Base-by-base conservation (phyloP, 2,888 invertebrate genomes). In the Dryobota labecula region DNA sequence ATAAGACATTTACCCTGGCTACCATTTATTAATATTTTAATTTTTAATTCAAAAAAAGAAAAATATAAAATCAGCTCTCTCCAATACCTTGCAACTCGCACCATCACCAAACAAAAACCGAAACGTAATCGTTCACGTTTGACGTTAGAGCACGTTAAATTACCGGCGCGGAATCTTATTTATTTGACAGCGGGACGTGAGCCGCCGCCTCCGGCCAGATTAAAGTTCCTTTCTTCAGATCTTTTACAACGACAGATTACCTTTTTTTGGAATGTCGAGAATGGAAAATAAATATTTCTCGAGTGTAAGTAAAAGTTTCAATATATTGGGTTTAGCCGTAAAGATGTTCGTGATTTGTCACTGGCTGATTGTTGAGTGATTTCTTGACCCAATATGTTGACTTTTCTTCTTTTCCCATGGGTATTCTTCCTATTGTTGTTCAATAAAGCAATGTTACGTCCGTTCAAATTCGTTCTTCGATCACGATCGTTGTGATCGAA, bases 91-190 rank as follows among this genome's bases (percentile, higher is more conserved):
- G 1, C 13, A 66, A 66, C 74, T 84, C 78, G 70, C 47, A 68
- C 81, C 84, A 75, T 51, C 61, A 54, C 67, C 80, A 70, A 85
- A 85, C 78, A 80, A 88, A 88, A 90, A 85, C 85, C 84, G 76
- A 84, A 85, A 86, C 83, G 87, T 84, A 86, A 87, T 88, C 87
- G 87, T 84, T 88, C 88, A 88, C 90, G 88, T 90, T 90, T 90
- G 89, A 89, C 87, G 89, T 82, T 82, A 83, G 85, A 86, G 85
- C 74, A 87, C 88, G 88, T 90, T 88, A 88, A 90, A 91, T 91
- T 90, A 89, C 88, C 84, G 84, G 78, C 82, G 84, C 75, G 85
- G 88, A 86, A 89, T 89, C 86, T 85, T 88, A 88, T 89, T 89
- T 89, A 89, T 90, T 88, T 88, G 88, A 88, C 86, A 86, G 85